Conservation (phyloP, 1,140 invertebrate genomes). For the Micrasema longulum region DNA sequence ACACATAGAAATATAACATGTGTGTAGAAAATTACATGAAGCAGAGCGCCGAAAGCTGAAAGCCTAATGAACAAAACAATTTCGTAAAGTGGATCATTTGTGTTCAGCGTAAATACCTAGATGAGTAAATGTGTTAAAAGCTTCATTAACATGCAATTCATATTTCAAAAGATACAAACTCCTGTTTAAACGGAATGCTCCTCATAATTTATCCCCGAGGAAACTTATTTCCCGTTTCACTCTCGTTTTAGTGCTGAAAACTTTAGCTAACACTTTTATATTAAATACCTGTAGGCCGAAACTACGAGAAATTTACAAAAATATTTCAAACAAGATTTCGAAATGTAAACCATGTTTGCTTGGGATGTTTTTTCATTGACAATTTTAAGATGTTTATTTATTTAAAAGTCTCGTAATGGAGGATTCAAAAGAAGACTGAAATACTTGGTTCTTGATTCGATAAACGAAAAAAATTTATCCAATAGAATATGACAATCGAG, state of each 20-base stretch:
- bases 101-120: constrained; percentile 50
- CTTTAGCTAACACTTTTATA: background rate
- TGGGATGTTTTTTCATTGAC: too few relatives aligned
- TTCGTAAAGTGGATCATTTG: constrained; percentile 54
- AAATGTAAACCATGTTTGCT: too few relatives aligned
- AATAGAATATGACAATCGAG: too few relatives aligned
- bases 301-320: background rate
- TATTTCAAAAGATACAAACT: constrained; percentile 53
- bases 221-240: background rate
- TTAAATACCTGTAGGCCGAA: background rate
- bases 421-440: too few relatives aligned
- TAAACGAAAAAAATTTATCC: too few relatives aligned
- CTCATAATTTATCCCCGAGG: background rate
- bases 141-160: constrained; percentile 55
- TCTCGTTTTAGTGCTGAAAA: background rate
- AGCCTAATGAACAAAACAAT: constrained; percentile 55
- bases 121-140: constrained; percentile 53
- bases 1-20: constrained; percentile 1
- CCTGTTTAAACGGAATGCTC: constrained; percentile 4
- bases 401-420: too few relatives aligned
- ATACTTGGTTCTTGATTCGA: too few relatives aligned
- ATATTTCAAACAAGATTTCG: too few relatives aligned
- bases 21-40: background rate
- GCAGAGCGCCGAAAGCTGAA: constrained; percentile 43
- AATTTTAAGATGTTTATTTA: too few relatives aligned